Conservation (phyloP, 2,888 invertebrate genomes). For the Aporophyla lueneburgensis region DNA sequence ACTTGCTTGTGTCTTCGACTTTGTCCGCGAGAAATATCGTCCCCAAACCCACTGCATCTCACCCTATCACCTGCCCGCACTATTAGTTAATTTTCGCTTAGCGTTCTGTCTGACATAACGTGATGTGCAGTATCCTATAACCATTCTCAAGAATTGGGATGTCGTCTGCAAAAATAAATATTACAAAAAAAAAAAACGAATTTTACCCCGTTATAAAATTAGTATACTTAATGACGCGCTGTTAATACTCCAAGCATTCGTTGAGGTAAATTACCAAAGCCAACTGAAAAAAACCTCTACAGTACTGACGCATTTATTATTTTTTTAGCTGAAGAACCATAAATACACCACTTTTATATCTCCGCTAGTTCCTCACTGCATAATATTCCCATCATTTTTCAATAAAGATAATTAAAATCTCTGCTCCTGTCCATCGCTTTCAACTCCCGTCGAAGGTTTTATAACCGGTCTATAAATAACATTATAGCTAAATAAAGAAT, state of each 20-base stretch:
- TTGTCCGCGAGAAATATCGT: no score
- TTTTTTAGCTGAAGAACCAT: neutral
- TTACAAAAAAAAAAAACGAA: no score
- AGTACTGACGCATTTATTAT: neutral
- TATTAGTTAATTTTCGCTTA: no score
- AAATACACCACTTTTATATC: neutral
- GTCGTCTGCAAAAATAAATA: no score
- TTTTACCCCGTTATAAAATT: no score
- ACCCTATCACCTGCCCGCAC: no score
- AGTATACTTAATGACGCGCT: neutral
- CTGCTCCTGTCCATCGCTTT: neutral
- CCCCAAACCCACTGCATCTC: no score
- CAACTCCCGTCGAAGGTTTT: neutral
- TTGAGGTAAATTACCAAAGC: no score
- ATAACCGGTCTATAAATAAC: constrained; percentile 7
- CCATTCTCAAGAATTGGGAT: no score
- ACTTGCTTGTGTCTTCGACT: no score
- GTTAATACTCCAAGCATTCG: neutral
- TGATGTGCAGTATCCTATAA: no score
- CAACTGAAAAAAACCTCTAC: neutral
- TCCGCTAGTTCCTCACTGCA: neutral
- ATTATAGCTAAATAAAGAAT: constrained; percentile 16
- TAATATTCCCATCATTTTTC: neutral
- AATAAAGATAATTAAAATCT: constrained; percentile 8
- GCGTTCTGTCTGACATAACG: no score